Conservation (phyloP, 1,140 invertebrate genomes). For the Drosophila malerkotliana region DNA sequence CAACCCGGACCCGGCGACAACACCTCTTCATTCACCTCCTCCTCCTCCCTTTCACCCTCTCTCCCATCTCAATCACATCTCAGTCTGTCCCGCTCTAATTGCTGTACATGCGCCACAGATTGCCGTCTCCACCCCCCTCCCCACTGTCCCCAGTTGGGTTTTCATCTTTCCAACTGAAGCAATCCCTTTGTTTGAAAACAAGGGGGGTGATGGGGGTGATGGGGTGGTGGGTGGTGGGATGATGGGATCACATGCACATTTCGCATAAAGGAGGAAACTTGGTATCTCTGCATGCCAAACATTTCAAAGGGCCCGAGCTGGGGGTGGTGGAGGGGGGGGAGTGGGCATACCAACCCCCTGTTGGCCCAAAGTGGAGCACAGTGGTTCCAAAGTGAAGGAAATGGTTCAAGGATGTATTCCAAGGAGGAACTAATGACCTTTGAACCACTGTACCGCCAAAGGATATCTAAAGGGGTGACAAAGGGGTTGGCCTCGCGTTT, state of each 20-base stretch:
- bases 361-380: constrained; percentile 30
- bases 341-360: constrained; percentile 32
- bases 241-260: constrained; percentile 28
- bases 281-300: constrained; percentile 73
- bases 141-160: neutral
- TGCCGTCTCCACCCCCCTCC: constrained; percentile 3
- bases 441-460: neutral
- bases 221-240: neutral
- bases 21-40: neutral
- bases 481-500: constrained; percentile 38
- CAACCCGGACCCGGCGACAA: constrained; percentile 31
- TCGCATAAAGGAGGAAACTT: constrained; percentile 43
- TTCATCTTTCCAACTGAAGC: constrained; percentile 22
- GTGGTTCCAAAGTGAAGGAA: constrained; percentile 1
- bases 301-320: constrained; percentile 25
- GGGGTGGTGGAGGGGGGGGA: neutral
- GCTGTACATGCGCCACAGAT: constrained; percentile 52
- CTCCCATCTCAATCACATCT: constrained; percentile 18
- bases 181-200: constrained; percentile 53
- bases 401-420: too few relatives aligned
- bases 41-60: neutral
- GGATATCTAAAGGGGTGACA: constrained; percentile 12
- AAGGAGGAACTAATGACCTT: neutral
- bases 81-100: constrained; percentile 71
- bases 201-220: neutral